These are phyloP conservation scores for Ethmia dodecea DNA, from an alignment of 2,888 invertebrate species.

Conservation along the genomic window DNA sequence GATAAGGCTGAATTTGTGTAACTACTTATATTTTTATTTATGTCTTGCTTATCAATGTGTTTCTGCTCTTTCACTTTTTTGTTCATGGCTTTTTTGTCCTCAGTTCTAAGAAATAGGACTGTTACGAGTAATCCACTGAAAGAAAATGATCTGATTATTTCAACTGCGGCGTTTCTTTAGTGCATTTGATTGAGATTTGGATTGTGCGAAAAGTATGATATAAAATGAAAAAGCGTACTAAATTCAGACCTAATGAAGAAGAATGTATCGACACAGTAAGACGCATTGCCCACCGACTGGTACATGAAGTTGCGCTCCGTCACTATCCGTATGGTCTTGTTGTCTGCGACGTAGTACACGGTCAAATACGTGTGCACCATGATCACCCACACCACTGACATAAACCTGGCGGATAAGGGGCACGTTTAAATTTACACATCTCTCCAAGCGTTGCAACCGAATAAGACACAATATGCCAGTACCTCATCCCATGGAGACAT, in stretches of 20 bases:
- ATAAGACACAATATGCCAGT: too few species aligned
- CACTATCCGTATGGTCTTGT: slow-evolving; percentile 83
- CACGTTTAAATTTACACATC: too few species aligned
- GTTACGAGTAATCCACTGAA: slow-evolving; percentile 85
- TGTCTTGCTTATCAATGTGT: slow-evolving; percentile 37
- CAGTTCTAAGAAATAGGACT: slow-evolving; percentile 82
- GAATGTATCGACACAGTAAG: slow-evolving; percentile 91
- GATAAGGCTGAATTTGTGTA: slow-evolving; percentile 62
- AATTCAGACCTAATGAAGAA: slow-evolving; percentile 91
- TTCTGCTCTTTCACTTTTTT: slow-evolving; percentile 27
- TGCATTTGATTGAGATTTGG: too few species aligned
- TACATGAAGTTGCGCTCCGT: slow-evolving; percentile 87
- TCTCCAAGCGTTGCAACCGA: too few species aligned
- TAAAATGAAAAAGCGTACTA: too few species aligned
- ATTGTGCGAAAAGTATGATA: too few species aligned
- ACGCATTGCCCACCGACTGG: slow-evolving; percentile 90
- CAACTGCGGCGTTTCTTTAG: too few species aligned
- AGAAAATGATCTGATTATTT: too few species aligned
- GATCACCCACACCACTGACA: slow-evolving; percentile 89
- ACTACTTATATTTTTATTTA: slow-evolving; percentile 66
- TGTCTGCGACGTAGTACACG: slow-evolving; percentile 86
- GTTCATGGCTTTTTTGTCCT: slow-evolving; percentile 61
- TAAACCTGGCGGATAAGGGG: slow-evolving; percentile 64
- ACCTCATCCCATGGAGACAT: slow-evolving; percentile 86
- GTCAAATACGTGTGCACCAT: slow-evolving; percentile 91